Evolutionary conservation across 2,888 invertebrate species (phyloP).

Genomic region (Lycia hirtaria): DNA sequence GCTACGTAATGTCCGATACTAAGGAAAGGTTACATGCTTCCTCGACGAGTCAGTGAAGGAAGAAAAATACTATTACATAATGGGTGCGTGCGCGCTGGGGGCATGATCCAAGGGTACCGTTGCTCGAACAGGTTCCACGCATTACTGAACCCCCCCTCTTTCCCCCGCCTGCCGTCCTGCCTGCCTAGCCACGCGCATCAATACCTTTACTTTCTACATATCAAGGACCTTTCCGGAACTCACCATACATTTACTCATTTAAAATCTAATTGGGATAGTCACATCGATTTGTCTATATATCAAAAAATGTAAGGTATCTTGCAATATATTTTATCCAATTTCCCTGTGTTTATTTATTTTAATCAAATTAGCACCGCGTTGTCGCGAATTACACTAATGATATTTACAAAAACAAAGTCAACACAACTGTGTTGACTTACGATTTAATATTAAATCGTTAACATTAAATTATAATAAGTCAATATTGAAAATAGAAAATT

Average conservation of each 20-base stretch:
- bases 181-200: conserved; percentile 56
- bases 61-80: conserved; percentile 82
- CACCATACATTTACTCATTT: conserved; percentile 37
- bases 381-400: too few relatives aligned
- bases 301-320: too few relatives aligned
- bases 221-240: conserved; percentile 75
- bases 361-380: too few relatives aligned
- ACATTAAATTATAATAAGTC: too few relatives aligned
- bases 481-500: too few relatives aligned
- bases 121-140: conserved; percentile 79
- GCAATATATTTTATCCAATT: too few relatives aligned
- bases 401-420: too few relatives aligned
- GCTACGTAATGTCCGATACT: conserved; percentile 26
- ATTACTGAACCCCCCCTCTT: conserved; percentile 49
- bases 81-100: conserved; percentile 75
- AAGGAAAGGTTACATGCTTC: conserved; percentile 26
- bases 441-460: too few relatives aligned
- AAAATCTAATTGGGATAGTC: neutral
- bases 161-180: conserved; percentile 38
- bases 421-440: too few relatives aligned
- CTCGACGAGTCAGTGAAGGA: conserved; percentile 59
- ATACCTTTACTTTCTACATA: conserved; percentile 84
- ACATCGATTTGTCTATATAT: too few relatives aligned
- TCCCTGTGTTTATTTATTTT: too few relatives aligned
- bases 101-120: conserved; percentile 76